Conservation (phyloP, 1,140 invertebrate genomes). For the Nautilus pompilius region DNA sequence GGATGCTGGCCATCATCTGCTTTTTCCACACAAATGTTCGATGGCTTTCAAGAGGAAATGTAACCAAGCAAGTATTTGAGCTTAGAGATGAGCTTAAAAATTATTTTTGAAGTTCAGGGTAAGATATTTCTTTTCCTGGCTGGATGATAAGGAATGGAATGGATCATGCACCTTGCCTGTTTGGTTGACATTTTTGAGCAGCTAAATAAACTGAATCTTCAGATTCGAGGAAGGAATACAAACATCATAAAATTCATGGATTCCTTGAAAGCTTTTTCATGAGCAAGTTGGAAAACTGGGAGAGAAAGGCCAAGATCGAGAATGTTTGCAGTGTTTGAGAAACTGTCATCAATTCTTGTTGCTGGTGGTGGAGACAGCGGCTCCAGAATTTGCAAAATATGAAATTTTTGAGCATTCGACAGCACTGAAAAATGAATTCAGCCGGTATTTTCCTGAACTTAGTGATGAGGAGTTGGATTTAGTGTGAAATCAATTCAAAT, state of each 20-base stretch:
- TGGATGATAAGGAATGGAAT: neutral
- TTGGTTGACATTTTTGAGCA: neutral
- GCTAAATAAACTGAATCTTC: neutral
- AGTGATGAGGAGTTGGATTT: neutral
- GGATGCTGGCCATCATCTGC: neutral
- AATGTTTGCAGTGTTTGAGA: neutral
- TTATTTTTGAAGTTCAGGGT: neutral
- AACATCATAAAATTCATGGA: neutral
- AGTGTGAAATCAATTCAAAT: neutral
- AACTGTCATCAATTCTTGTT: neutral
- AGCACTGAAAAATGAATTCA: neutral
- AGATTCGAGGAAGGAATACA: neutral
- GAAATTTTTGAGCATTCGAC: neutral
- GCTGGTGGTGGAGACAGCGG: neutral
- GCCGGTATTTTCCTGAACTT: neutral
- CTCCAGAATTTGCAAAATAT: neutral
- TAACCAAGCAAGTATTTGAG: neutral
- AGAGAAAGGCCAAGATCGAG: neutral
- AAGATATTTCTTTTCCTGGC: neutral
- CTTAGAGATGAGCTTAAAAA: neutral
- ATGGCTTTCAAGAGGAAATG: neutral
- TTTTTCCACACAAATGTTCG: neutral
- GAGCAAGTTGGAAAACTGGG: neutral
- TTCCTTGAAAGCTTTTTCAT: neutral
- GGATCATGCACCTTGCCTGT: no score